Percentiles rank a stretch among this genome's conserved stretches.
Conservation (phyloP, 2,888 invertebrate genomes). For the Phaedon cochleariae region DNA sequence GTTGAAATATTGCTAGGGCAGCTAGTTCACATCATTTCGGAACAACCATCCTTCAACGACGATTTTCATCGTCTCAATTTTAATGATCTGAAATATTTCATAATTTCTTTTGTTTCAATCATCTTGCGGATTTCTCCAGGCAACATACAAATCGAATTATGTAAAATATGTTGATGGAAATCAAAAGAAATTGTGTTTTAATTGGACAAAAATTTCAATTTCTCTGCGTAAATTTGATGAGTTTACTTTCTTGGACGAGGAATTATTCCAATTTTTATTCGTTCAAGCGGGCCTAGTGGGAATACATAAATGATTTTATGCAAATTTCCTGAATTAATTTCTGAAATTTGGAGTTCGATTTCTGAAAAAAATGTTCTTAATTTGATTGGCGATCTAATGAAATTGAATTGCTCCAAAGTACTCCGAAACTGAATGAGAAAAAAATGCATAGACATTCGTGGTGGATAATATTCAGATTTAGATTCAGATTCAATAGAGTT, state of each 20-base stretch:
- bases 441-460: too few species aligned
- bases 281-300: background rate
- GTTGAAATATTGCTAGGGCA: too few species aligned
- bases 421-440: too few species aligned
- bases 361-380: too few species aligned
- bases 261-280: background rate
- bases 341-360: background rate
- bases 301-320: background rate
- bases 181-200: background rate
- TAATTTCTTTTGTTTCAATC: background rate
- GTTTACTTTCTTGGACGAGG: background rate
- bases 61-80: too few species aligned
- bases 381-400: too few species aligned
- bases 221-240: background rate
- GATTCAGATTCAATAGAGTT: too few species aligned
- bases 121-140: background rate
- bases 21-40: too few species aligned
- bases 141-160: background rate
- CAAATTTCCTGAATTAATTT: background rate
- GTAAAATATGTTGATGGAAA: background rate
- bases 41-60: too few species aligned
- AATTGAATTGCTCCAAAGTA: too few species aligned
- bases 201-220: background rate
- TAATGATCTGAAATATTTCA: too few species aligned
- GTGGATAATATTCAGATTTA: too few species aligned